Percentiles rank a stretch among this genome's conserved stretches.
Conservation (phyloP, 2,797 vertebrate species). For the Gymnoscopelus braueri region DNA sequence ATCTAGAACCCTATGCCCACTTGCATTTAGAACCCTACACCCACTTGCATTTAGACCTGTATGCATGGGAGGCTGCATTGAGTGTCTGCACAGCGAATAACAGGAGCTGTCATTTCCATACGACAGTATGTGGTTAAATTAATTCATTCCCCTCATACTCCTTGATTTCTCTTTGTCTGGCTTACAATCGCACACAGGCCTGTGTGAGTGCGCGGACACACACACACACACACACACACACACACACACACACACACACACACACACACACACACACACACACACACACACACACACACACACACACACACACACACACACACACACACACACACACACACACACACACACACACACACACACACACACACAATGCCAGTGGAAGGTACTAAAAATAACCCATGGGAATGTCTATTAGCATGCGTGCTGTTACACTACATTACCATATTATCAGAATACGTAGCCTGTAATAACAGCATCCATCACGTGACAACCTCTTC, state of each 20-base stretch:
- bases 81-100: slow-evolving; percentile 51
- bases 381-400: too few relatives aligned
- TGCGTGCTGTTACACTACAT: neutral
- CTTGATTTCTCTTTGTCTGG: slow-evolving; percentile 62
- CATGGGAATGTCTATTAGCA: too few relatives aligned
- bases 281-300: neutral
- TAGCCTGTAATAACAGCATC: slow-evolving; percentile 47
- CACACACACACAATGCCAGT: too few relatives aligned
- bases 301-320: slow-evolving; percentile 1
- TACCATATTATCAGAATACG: slow-evolving; percentile 43
- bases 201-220: neutral
- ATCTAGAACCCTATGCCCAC: too few relatives aligned
- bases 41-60: slow-evolving; percentile 35
- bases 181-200: slow-evolving; percentile 9
- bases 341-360: slow-evolving; percentile 11
- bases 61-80: slow-evolving; percentile 47
- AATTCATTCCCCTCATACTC: slow-evolving; percentile 35
- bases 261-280: slow-evolving; percentile 6
- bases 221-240: slow-evolving; percentile 11
- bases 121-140: slow-evolving; percentile 39
- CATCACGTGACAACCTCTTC: slow-evolving; percentile 41
- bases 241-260: neutral
- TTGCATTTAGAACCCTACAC: too few relatives aligned
- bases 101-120: slow-evolving; percentile 59
- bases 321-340: neutral